Percentiles rank a stretch among this genome's conserved stretches.
Evolutionary conservation across 2,113 vertebrate species (phyloP).

Genomic region (Pachycephala philippinensis): DNA sequence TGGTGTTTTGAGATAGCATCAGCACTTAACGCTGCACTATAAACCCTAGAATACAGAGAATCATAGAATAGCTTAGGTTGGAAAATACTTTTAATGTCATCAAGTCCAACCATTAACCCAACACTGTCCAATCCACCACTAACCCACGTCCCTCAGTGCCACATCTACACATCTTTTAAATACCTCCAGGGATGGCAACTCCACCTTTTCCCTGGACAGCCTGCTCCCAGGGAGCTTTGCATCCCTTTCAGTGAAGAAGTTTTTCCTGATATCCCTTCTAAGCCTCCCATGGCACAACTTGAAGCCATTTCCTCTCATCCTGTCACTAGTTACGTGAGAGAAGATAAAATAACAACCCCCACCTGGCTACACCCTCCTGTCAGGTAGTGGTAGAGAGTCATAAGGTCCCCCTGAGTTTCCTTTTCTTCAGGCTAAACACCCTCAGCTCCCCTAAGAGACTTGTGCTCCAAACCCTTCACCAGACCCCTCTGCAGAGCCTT

Average conservation of each 20-base stretch:
- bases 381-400: background rate
- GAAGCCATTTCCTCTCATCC: background rate
- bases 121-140: background rate
- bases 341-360: background rate
- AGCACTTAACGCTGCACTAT: background rate
- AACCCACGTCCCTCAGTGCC: background rate
- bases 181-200: rapidly evolving
- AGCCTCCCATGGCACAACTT: background rate
- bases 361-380: background rate
- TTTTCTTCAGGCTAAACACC: background rate
- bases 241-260: background rate
- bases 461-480: background rate
- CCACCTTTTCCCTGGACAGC: background rate
- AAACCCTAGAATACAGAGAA: background rate
- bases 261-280: background rate
- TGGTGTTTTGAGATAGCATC: background rate
- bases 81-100: background rate
- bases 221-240: background rate
- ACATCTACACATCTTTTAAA: background rate
- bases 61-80: background rate
- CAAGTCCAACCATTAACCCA: background rate
- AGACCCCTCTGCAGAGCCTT: background rate
- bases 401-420: background rate
- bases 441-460: background rate
- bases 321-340: rapidly evolving